Evolutionary conservation across 2,888 invertebrate species (phyloP).

Genomic region (Brachypalpus laphriformis): DNA sequence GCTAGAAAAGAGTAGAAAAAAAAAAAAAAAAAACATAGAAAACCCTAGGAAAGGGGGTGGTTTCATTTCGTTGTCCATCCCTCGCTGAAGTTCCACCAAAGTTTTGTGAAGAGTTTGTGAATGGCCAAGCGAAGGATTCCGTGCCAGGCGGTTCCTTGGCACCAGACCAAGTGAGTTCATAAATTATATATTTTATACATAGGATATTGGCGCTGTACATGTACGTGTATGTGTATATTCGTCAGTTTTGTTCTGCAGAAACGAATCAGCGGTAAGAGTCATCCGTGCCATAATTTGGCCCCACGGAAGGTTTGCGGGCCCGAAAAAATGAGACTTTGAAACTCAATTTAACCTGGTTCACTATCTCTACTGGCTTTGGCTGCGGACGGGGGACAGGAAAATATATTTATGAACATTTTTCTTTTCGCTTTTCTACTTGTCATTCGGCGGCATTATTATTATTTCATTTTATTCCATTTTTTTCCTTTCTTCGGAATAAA

Average conservation of each 20-base stretch:
- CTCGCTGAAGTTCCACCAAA: slow-evolving; percentile 72
- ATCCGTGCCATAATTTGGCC: slow-evolving; percentile 68
- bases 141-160: slow-evolving; percentile 66
- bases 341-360: slow-evolving; percentile 74
- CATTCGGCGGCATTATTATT: slow-evolving; percentile 37
- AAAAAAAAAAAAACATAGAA: slow-evolving; percentile 28
- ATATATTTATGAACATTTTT: slow-evolving; percentile 60
- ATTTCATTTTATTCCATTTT: slow-evolving; percentile 9
- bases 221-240: slow-evolving; percentile 11
- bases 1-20: slow-evolving; percentile 13
- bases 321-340: slow-evolving; percentile 70
- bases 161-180: slow-evolving; percentile 77
- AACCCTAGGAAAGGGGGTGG: slow-evolving; percentile 52
- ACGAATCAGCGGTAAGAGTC: slow-evolving; percentile 56
- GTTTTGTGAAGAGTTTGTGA: slow-evolving; percentile 73
- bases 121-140: slow-evolving; percentile 75
- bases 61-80: slow-evolving; percentile 76
- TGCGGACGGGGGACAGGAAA: slow-evolving; percentile 12
- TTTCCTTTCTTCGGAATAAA: neutral
- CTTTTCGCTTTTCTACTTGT: slow-evolving; percentile 40
- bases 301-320: slow-evolving; percentile 63
- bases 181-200: slow-evolving; percentile 76
- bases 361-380: slow-evolving; percentile 13
- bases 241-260: neutral
- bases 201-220: slow-evolving; percentile 25